A percentile compares a stretch with the other conserved stretches of the same genome.
Evolutionary conservation across 2,113 vertebrate genomes (phyloP).

Genomic region (Turdus rufiventris): DNA sequence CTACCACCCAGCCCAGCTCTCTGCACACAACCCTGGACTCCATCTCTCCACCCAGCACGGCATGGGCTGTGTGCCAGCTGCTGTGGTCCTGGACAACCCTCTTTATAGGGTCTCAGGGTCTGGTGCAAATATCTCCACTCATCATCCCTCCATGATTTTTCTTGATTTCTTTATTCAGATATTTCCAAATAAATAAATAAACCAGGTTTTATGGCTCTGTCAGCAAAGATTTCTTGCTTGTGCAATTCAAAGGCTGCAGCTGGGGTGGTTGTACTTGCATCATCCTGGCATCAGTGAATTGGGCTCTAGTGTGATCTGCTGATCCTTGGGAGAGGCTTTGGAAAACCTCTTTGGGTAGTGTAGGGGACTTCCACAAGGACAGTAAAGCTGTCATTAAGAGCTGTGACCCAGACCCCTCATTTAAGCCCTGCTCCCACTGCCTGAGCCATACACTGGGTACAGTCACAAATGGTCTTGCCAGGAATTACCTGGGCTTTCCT

Average conservation of each 20-base stretch:
- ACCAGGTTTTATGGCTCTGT: neutral
- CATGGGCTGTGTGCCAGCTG: rapidly evolving
- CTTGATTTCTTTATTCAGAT: neutral
- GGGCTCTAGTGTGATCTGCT: neutral
- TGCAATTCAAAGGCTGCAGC: neutral
- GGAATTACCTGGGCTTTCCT: neutral
- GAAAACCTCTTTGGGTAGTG: neutral
- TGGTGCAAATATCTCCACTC: neutral
- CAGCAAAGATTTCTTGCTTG: neutral
- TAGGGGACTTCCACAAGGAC: neutral
- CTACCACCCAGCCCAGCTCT: neutral
- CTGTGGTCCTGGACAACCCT: neutral
- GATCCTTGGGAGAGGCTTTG: neutral
- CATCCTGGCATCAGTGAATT: neutral
- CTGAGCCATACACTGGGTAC: neutral
- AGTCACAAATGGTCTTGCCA: neutral
- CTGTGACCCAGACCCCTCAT: neutral
- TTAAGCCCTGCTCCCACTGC: neutral
- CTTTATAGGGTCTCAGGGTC: neutral
- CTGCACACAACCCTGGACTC: neutral
- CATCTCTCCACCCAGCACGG: neutral
- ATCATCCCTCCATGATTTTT: neutral
- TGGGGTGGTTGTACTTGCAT: neutral
- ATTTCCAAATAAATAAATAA: neutral
- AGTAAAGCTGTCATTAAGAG: neutral